A percentile compares a stretch with the other conserved stretches of the same genome.
Evolutionary conservation across 1,140 invertebrate species (phyloP).

Genomic region (Agraylea sexmaculata): DNA sequence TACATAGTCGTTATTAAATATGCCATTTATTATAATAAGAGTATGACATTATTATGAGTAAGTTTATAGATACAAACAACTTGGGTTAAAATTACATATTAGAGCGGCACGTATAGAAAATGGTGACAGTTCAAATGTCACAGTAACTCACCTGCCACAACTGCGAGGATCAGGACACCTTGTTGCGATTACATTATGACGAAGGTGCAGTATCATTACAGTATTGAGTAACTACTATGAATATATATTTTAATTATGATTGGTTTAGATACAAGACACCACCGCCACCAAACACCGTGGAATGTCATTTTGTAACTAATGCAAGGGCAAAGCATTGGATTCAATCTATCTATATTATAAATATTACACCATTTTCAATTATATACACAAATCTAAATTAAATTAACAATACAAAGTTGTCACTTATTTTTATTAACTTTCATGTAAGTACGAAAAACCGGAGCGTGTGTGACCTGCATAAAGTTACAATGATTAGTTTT

Average conservation of each 20-base stretch:
- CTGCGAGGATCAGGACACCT: slow-evolving; percentile 79
- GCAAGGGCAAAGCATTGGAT: no score
- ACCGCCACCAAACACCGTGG: no score
- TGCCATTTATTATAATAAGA: slow-evolving; percentile 75
- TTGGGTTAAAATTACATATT: slow-evolving; percentile 85
- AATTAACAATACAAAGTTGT: no score
- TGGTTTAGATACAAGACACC: not conserved
- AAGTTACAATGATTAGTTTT: no score
- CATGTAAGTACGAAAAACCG: no score
- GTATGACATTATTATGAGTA: no score
- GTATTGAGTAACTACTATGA: not conserved
- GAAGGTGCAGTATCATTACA: slow-evolving; percentile 45
- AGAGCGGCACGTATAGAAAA: slow-evolving; percentile 60
- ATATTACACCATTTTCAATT: not conserved
- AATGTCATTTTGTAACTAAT: not conserved
- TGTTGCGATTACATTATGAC: slow-evolving; percentile 76
- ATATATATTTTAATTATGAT: not conserved
- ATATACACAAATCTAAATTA: no score
- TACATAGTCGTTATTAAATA: slow-evolving; percentile 88
- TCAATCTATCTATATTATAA: not conserved
- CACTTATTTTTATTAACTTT: no score
- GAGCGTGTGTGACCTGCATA: no score
- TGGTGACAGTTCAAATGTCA: slow-evolving; percentile 49
- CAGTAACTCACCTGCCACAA: slow-evolving; percentile 77
- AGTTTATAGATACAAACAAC: no score